Base-by-base conservation (phyloP, 2,797 vertebrate species). In the Callimico goeldii region DNA sequence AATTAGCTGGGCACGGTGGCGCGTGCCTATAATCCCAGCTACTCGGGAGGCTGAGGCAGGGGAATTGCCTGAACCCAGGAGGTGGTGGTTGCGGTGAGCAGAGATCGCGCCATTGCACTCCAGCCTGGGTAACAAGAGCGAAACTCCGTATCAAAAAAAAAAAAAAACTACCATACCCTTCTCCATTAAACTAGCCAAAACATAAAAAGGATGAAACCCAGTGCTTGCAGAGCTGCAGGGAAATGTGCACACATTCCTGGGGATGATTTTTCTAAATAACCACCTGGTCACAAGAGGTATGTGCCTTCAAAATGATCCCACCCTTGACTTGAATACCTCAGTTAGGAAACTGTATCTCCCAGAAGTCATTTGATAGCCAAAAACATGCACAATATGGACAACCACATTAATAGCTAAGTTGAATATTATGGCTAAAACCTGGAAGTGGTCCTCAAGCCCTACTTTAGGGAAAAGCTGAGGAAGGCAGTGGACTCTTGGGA, bases 121-220 rank as follows among this genome's bases (percentile, higher is more conserved):
- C n/a, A n/a, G n/a, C n/a, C n/a, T n/a, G n/a, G n/a, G n/a, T n/a
- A n/a, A n/a, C n/a, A n/a, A n/a, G n/a, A n/a, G n/a, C n/a, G n/a
- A n/a, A n/a, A n/a, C n/a, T n/a, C n/a, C n/a, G n/a, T n/a, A n/a
- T n/a, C n/a, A n/a, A n/a, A n/a, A n/a, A n/a, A n/a, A n/a, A n/a
- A n/a, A n/a, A n/a, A 70, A 76, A 52, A 41, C 30, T 81, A 61
- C 55, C 7, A 3, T 20, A 52, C 41, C 70, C 48, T 81, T 79
- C 46, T 22, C 26, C 61, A 48, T 58, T 90, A 91, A 91, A 91
- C 73, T 41, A 84, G n/a, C 90, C 87, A 33, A 84, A 91, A 88
- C 17, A 90, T 39, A 81, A 93, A 96, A 95, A 48, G 13, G 26
- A 41, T 88, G 80, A 84, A 55, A 86, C 36, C 14, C 36, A 58